Conservation (phyloP, 2,113 vertebrate genomes). For the Machaerirhynchus nigripectus region DNA sequence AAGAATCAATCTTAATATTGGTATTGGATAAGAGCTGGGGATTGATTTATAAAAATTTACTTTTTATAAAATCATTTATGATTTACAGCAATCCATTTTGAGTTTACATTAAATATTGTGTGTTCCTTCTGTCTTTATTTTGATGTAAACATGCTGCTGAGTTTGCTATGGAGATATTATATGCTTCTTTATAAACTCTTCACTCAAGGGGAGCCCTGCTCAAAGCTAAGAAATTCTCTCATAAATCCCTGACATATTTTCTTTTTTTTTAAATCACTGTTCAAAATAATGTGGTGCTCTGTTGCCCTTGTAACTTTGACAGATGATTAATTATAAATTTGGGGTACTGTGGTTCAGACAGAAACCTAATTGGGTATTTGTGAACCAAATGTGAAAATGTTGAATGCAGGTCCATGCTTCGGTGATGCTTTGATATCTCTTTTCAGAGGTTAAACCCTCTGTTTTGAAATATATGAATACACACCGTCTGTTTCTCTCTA, state of each 20-base stretch:
- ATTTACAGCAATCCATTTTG: neutral
- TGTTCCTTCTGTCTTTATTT: neutral
- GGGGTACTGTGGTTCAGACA: slow-evolving; percentile 32
- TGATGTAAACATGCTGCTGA: neutral
- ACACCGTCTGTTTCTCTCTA: neutral
- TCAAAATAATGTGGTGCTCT: slow-evolving; percentile 16
- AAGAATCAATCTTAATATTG: neutral
- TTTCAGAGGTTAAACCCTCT: slow-evolving; percentile 52
- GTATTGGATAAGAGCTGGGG: neutral
- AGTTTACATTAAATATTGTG: neutral
- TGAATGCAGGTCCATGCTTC: slow-evolving; percentile 41
- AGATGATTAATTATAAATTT: slow-evolving; percentile 67
- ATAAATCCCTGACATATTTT: neutral
- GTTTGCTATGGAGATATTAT: neutral
- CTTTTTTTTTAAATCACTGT: neutral
- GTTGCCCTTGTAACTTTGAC: slow-evolving; percentile 49
- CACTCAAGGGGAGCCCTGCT: neutral
- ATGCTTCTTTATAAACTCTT: neutral
- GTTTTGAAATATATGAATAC: slow-evolving; percentile 21
- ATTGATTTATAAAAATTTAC: neutral
- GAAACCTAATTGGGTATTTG: slow-evolving; percentile 67
- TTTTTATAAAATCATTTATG: neutral
- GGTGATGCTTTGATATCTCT: slow-evolving; percentile 43
- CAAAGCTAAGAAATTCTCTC: neutral
- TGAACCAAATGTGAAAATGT: slow-evolving; percentile 51